Conservation (phyloP, 2,113 vertebrate species). For the Barbus barbus region DNA sequence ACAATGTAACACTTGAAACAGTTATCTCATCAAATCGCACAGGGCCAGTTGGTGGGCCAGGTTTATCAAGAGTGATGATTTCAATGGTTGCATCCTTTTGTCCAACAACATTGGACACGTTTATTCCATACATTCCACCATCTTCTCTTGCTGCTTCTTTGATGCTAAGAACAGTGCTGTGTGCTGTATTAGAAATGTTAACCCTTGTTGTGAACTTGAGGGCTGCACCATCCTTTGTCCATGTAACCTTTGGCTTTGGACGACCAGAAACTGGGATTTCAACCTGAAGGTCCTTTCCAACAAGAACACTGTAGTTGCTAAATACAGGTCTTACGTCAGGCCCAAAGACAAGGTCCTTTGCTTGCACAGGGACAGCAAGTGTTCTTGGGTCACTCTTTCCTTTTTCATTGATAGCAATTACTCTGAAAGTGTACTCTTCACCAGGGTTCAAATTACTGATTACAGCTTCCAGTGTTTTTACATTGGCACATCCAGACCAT, state of each 20-base stretch:
- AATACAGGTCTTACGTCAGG: conserved; percentile 91
- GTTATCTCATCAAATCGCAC: conserved; percentile 94
- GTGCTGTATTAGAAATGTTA: conserved; percentile 80
- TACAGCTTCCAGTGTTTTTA: conserved; percentile 88
- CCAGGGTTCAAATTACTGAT: conserved; percentile 89
- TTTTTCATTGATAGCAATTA: conserved; percentile 95
- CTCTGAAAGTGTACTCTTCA: conserved; percentile 93
- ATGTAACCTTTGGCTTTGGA: conserved; percentile 88
- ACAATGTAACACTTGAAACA: conserved; percentile 90
- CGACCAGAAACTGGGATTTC: conserved; percentile 91
- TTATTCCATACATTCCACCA: conserved; percentile 88
- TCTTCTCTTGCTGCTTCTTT: conserved; percentile 93
- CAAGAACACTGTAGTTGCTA: conserved; percentile 89
- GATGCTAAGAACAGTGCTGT: conserved; percentile 84
- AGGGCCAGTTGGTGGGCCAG: conserved; percentile 91
- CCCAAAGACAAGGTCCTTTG: conserved; percentile 93
- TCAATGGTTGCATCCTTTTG: conserved; percentile 88
- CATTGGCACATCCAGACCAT: conserved; percentile 90
- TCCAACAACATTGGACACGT: conserved; percentile 84
- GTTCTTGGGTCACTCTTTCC: conserved; percentile 94
- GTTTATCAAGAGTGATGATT: conserved; percentile 93
- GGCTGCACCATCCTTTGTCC: conserved; percentile 88
- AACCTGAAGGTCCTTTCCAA: conserved; percentile 89
- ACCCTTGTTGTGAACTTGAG: conserved; percentile 93
- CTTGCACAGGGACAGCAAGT: conserved; percentile 88